Percentiles rank a stretch among this genome's conserved stretches.
phyloP scores from a whole-genome alignment of 1,140 invertebrate genomes.

The Gryllus bimaculatus region DNA sequence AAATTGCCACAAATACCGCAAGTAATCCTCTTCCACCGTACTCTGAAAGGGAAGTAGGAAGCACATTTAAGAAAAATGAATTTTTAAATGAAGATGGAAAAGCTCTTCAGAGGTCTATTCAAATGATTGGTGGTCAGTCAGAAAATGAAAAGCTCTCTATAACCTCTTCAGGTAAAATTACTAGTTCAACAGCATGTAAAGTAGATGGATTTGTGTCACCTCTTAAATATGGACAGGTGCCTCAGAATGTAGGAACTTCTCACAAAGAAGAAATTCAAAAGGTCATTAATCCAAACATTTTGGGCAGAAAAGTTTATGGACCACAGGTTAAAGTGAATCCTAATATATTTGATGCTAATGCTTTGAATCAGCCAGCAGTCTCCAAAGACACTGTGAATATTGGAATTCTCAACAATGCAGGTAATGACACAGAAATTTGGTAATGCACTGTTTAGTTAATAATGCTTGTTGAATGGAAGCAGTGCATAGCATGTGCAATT shows the following conservation, averaged over 20 bases:
- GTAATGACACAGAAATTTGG: conserved; percentile 26
- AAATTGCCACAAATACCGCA: conserved; percentile 13
- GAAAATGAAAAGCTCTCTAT: neutral
- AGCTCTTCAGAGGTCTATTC: neutral
- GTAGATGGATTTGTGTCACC: neutral
- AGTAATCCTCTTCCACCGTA: neutral
- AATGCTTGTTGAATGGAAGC: neutral
- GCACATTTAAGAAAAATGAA: neutral
- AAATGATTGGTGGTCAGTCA: neutral
- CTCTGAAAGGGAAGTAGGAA: neutral
- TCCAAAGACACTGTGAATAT: conserved; percentile 17
- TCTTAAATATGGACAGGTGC: neutral
- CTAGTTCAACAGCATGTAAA: neutral
- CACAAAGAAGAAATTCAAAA: neutral
- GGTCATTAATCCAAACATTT: conserved; percentile 22
- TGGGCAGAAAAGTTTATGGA: conserved; percentile 24
- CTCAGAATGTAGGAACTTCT: neutral
- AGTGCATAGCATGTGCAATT: neutral
- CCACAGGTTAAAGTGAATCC: conserved; percentile 21
- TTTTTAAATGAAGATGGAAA: neutral
- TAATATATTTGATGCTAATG: conserved; percentile 12
- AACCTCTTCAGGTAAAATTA: neutral
- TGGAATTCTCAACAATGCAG: conserved; percentile 13
- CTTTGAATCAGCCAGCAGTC: neutral
- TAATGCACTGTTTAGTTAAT: conserved; percentile 20